Percentiles rank a stretch among this genome's conserved stretches.
Evolutionary conservation across 2,113 vertebrate genomes (phyloP).

Genomic region (Zootoca vivipara): DNA sequence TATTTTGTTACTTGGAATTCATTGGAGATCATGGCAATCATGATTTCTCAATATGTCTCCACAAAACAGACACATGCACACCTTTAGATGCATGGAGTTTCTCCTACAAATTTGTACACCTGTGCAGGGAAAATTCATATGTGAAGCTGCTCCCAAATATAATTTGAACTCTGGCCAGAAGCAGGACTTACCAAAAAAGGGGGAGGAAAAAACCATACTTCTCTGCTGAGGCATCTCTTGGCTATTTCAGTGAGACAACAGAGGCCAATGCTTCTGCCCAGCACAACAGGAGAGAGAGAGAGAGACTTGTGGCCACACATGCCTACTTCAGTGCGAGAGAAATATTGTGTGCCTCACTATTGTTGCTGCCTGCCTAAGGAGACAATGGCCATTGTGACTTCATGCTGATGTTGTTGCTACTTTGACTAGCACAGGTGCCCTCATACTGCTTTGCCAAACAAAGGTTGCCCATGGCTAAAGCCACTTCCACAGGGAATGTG

Average conservation of each 20-base stretch:
- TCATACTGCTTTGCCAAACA: background rate
- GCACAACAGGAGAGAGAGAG: background rate
- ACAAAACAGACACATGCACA: background rate
- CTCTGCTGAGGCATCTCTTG: background rate
- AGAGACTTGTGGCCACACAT: background rate
- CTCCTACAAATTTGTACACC: background rate
- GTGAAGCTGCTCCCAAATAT: conserved; percentile 12
- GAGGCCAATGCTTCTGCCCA: background rate
- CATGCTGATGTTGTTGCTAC: background rate
- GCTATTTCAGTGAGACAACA: background rate
- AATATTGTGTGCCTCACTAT: background rate
- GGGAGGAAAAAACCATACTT: background rate
- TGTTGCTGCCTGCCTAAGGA: background rate
- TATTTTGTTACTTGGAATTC: background rate
- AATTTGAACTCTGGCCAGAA: conserved; percentile 52
- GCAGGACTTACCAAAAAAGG: background rate
- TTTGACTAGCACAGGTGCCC: background rate
- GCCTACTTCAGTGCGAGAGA: background rate
- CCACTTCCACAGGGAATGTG: background rate
- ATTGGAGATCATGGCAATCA: background rate
- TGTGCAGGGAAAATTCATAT: background rate
- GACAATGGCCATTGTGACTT: background rate
- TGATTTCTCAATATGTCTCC: background rate
- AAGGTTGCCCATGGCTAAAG: too few species aligned
- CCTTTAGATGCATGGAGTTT: background rate